Evolutionary conservation across 2,888 invertebrate species (phyloP), one percentile per base, ranked within the genome.

Genomic region (Coremacera marginata): DNA sequence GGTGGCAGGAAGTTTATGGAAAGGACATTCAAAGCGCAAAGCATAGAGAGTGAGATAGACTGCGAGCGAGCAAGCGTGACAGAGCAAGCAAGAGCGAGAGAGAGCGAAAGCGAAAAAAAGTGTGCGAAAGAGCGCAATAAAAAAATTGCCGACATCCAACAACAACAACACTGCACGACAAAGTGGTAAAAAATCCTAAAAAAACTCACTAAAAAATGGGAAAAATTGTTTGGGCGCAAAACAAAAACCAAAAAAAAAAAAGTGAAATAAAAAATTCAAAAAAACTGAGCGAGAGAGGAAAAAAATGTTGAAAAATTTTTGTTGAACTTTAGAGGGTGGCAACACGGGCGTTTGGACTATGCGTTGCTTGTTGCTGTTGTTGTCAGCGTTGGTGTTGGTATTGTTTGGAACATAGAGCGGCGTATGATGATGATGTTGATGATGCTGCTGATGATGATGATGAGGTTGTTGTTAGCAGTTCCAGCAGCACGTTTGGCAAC

Each of bases 241-340:
- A 52, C 51, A 75, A 70, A 70, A 70, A 22, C 25, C 25, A 51
- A 31, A 51, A 55, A 70, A 51, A 51, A 27, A 70, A 70, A 75
- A 75, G 25, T 19, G 63, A 25, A 25, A 9, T n/a, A 49, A 63
- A 73, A 70, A 70, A 75, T 57, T 52, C 62, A 70, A 52, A 27
- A 25, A 31, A 27, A n/a, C 8, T 25, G 22, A 70, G 22, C 25
- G 57, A 16, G 72, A 22, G 49, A 27, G 44, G 44, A 51, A 75
- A 70, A 76, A 76, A 76, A 65, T 34, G 52, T 62, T 62, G 44
- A 76, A 76, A 78, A 77, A 75, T 63, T 70, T 78, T 75, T 77
- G 74, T 74, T 76, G 75, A 75, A 77, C 78, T 79, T 79, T 77
- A 77, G 74, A 77, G 78, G 76, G 76, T 75, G 78, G 78, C 75